Conservation (phyloP, 2,888 invertebrate species). For the Choristoneura rosaceana region DNA sequence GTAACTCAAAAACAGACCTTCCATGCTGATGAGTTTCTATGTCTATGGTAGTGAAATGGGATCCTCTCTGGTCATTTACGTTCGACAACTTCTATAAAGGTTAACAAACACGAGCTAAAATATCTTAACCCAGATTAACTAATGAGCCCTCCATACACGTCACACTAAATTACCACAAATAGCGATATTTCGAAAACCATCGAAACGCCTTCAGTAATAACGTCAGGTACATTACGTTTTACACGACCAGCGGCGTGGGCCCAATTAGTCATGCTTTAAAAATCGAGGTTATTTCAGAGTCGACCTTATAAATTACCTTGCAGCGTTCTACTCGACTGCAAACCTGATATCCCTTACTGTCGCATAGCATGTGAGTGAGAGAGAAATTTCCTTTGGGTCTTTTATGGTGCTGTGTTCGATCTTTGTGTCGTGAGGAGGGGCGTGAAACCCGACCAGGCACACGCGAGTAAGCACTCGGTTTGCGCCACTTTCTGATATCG, state of each 20-base stretch:
- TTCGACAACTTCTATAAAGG: too few relatives aligned
- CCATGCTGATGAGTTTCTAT: too few relatives aligned
- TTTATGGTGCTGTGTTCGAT: constrained; percentile 20
- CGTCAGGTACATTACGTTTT: constrained; percentile 37
- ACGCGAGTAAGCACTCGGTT: constrained; percentile 74
- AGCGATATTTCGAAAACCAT: constrained; percentile 32
- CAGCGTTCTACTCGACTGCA: constrained; percentile 15
- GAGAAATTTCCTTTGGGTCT: neutral
- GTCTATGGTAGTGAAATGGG: too few relatives aligned
- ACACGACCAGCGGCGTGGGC: constrained; percentile 48
- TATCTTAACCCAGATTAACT: constrained; percentile 14
- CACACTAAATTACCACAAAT: constrained; percentile 30
- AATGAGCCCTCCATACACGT: constrained; percentile 15
- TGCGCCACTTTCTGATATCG: constrained; percentile 62
- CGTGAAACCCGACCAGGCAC: constrained; percentile 60
- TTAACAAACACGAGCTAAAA: neutral
- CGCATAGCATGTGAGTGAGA: constrained; percentile 13
- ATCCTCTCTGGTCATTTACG: too few relatives aligned
- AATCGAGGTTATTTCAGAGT: constrained; percentile 55
- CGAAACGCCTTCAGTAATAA: constrained; percentile 41
- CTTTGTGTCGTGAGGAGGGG: constrained; percentile 46
- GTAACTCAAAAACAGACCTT: too few relatives aligned
- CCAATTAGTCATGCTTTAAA: constrained; percentile 62
- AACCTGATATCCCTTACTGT: constrained; percentile 16
- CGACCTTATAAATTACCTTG: constrained; percentile 30